These are phyloP conservation scores for Rhamphomyia laevipes DNA, from an alignment of 2,888 invertebrate species.

Conservation along the genomic window DNA sequence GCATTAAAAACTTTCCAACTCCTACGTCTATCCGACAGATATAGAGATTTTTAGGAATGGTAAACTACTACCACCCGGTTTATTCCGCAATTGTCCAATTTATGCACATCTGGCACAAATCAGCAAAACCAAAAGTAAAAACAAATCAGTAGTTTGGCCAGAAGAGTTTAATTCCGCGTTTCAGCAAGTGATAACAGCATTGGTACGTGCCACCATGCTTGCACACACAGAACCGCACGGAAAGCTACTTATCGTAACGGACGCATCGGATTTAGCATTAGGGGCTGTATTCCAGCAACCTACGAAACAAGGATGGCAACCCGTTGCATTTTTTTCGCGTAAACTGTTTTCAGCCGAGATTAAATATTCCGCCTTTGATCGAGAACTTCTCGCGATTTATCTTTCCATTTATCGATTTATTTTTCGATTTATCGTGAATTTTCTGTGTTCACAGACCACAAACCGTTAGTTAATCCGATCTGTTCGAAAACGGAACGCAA, in stretches of 20 bases:
- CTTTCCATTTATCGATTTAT: constrained; percentile 1
- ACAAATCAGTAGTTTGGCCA: neutral
- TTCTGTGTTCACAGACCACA: constrained; percentile 4
- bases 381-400: constrained; percentile 3
- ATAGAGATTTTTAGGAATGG: neutral
- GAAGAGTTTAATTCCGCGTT: neutral
- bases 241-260: neutral
- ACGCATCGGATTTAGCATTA: neutral
- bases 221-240: neutral
- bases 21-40: neutral
- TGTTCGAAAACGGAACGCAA: neutral
- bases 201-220: neutral
- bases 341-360: neutral
- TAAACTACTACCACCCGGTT: neutral
- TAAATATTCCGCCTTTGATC: constrained; percentile 7
- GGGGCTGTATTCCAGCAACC: constrained; percentile 4
- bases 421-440: constrained; percentile 4
- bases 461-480: constrained; percentile 3
- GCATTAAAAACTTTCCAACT: neutral
- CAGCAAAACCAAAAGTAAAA: neutral
- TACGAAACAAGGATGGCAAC: neutral
- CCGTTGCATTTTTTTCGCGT: constrained; percentile 1
- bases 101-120: neutral
- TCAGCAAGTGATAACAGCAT: neutral
- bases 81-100: neutral